Evolutionary conservation across 1,140 invertebrate species (phyloP), one percentile per base, ranked within the genome.

Genomic region (Aleiodes sp.): DNA sequence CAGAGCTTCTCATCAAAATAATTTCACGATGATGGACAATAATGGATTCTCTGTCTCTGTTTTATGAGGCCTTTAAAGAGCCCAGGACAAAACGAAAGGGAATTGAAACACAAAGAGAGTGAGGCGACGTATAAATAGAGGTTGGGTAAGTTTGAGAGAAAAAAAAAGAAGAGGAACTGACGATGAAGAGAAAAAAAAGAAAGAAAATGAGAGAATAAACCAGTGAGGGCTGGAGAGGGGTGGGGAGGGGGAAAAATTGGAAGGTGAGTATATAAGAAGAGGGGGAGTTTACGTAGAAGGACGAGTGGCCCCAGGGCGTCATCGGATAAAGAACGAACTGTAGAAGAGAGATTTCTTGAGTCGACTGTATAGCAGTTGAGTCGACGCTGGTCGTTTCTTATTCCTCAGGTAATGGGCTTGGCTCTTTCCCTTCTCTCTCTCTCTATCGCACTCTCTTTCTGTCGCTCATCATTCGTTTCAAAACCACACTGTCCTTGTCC

Each of bases 321-420:
- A 68, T 68, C 52, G 65, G 35, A 68, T 68, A 68, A 68, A 68
- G 59, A 68, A 63, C 59, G 19, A 35, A 62, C 59, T 62, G 39
- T 35, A 31, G 39, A 16, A 37, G 56, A 61, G 65, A 71, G 67
- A 80, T 75, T 82, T 80, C 73, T 78, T 52, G 67, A 56, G 35
- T 73, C 41, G 76, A 81, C 77, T 80, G 72, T 79, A 82, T 75
- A 56, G n/a, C 28, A 46, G n/a, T 75, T 78, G 1, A n/a, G 24
- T 31, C 74, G 75, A 72, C 75, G 77, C 74, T 65, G 65, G 52
- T 56, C 65, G 69, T 77, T 78, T 79, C 74, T 80, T 78, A 75
- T 73, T 76, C 67, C 39, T 41, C 64, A 71, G 73, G 75, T 80
- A 78, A 77, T 78, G 71, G 75, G 57, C 71, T 79, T 73, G 73